Conservation (phyloP, 2,888 invertebrate genomes). For the Acanthopleura granulata region DNA sequence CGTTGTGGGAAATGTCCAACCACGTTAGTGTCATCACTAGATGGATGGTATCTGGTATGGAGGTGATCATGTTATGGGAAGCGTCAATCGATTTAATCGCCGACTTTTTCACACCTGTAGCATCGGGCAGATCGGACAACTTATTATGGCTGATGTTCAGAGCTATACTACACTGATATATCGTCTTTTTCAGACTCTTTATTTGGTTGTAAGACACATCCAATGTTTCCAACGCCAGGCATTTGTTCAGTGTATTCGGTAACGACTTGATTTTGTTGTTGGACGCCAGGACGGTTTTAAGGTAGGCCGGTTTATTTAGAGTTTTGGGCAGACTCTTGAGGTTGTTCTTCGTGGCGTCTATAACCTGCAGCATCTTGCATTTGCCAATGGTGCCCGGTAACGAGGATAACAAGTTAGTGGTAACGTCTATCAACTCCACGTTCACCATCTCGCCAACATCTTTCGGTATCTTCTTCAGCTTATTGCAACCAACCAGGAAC, state of each 20-base stretch:
- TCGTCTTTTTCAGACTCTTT: slow-evolving; percentile 56
- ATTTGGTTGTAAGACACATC: slow-evolving; percentile 63
- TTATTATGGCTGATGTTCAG: slow-evolving; percentile 57
- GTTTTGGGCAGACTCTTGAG: slow-evolving; percentile 52
- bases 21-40: slow-evolving; percentile 64
- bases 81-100: slow-evolving; percentile 57
- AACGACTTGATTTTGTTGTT: slow-evolving; percentile 62
- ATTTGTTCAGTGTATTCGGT: slow-evolving; percentile 61
- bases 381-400: slow-evolving; percentile 54
- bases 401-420: slow-evolving; percentile 52
- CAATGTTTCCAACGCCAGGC: slow-evolving; percentile 49
- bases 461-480: slow-evolving; percentile 63
- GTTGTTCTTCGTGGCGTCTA: slow-evolving; percentile 51
- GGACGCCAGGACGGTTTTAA: slow-evolving; percentile 52
- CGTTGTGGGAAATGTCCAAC: slow-evolving; percentile 81
- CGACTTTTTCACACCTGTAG: slow-evolving; percentile 53
- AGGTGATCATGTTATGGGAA: slow-evolving; percentile 57
- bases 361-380: slow-evolving; percentile 38
- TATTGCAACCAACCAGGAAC: slow-evolving; percentile 60
- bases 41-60: slow-evolving; percentile 59
- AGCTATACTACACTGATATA: slow-evolving; percentile 62
- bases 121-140: slow-evolving; percentile 59
- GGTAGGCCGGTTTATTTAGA: slow-evolving; percentile 48
- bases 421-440: slow-evolving; percentile 47
- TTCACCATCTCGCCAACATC: slow-evolving; percentile 51